Conservation (phyloP, 1,140 invertebrate genomes). For the Bombus pascuorum region DNA sequence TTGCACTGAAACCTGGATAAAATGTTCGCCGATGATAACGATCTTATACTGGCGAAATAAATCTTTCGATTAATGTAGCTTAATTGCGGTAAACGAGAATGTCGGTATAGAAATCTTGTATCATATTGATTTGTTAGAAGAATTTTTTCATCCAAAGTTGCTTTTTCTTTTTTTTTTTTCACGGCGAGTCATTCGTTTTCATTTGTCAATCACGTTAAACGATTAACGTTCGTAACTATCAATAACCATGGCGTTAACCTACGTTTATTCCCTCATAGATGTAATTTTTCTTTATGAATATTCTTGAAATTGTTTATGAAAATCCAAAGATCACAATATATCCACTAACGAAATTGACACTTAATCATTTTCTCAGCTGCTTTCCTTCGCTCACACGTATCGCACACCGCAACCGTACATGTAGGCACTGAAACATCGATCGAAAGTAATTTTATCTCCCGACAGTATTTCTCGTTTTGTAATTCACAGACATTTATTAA, state of each 20-base stretch:
- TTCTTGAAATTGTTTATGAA: not conserved
- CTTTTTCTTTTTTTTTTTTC: not conserved
- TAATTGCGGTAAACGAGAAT: not conserved
- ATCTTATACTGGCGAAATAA: not conserved
- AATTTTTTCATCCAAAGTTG: not conserved
- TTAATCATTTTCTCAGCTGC: not conserved
- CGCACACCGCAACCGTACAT: no score
- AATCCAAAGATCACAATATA: not conserved
- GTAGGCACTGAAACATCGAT: not conserved
- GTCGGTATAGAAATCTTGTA: not conserved
- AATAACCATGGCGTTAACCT: not conserved
- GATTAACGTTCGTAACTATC: not conserved
- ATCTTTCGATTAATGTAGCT: constrained; percentile 7
- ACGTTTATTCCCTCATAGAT: not conserved
- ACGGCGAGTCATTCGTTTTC: not conserved
- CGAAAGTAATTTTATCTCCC: not conserved
- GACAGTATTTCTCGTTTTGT: not conserved
- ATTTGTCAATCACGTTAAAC: not conserved
- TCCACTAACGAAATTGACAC: not conserved
- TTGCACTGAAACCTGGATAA: constrained; percentile 6
- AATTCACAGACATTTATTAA: no score
- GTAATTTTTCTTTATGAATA: not conserved
- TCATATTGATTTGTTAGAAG: not conserved
- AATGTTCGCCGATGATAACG: not conserved
- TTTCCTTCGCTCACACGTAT: not conserved